A percentile compares a stretch with the other conserved stretches of the same genome.
Evolutionary conservation across 2,113 vertebrate species (phyloP).

Genomic region (Anas platyrhynchos): DNA sequence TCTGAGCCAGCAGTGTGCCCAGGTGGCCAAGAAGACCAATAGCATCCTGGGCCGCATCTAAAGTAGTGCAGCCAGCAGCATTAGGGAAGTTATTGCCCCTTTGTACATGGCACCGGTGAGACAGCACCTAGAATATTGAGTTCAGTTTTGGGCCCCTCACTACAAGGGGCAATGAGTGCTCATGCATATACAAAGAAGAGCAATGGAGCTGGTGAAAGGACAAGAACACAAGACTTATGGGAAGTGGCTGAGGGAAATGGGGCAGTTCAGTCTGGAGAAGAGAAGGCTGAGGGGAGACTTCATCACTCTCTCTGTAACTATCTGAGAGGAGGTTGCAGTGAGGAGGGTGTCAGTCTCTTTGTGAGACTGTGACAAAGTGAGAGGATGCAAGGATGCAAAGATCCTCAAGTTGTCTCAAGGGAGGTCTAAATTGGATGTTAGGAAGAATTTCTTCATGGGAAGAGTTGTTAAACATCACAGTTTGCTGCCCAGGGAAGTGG

Average conservation of each 20-base stretch:
- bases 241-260: not conserved
- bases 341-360: not conserved
- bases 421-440: too few relatives aligned
- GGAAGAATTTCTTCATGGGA: too few relatives aligned
- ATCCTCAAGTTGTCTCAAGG: not conserved
- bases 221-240: not conserved
- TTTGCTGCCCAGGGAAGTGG: not conserved
- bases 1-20: not conserved
- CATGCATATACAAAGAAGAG: not conserved
- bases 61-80: not conserved
- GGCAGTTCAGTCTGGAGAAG: not conserved
- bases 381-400: not conserved
- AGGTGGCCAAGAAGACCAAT: not conserved
- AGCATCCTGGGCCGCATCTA: not conserved
- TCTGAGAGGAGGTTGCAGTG: not conserved
- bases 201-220: not conserved
- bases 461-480: too few relatives aligned
- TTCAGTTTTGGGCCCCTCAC: not conserved
- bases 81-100: not conserved
- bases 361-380: not conserved
- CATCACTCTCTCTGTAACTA: not conserved
- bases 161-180: not conserved
- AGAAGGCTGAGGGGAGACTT: not conserved
- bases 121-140: not conserved
- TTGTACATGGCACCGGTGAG: not conserved